phyloP scores from a whole-genome alignment of 2,888 invertebrate species.

The Colletes collaris region DNA sequence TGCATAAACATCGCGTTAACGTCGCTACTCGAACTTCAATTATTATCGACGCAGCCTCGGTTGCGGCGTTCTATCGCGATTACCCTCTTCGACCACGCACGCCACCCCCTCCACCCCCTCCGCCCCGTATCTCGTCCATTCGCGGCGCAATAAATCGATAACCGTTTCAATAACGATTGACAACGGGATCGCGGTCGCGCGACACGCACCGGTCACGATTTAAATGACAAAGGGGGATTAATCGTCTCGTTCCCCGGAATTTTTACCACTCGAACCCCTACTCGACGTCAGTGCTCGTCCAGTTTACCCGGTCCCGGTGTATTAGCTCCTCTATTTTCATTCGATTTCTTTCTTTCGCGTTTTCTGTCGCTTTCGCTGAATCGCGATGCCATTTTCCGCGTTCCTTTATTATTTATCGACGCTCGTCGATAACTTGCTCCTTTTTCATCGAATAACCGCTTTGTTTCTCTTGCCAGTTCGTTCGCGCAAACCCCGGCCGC shows the following conservation, averaged over 20 bases:
- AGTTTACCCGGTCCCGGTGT: neutral
- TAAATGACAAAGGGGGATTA: conserved; percentile 74
- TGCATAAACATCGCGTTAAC: conserved; percentile 74
- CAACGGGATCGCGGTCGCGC: conserved; percentile 70
- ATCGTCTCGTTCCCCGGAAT: conserved; percentile 58
- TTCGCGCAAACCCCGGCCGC: too few species aligned
- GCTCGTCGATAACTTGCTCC: neutral
- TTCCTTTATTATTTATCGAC: neutral
- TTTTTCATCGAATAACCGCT: too few species aligned
- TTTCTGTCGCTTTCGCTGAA: neutral
- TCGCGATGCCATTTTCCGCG: neutral
- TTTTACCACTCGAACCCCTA: conserved; percentile 24
- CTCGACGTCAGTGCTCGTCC: neutral
- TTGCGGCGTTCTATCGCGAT: conserved; percentile 38
- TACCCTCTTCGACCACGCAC: conserved; percentile 21
- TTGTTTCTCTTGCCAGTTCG: too few species aligned
- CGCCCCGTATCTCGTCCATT: conserved; percentile 19
- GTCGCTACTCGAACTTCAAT: conserved; percentile 74
- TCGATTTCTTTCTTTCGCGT: conserved; percentile 10
- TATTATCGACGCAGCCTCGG: conserved; percentile 68
- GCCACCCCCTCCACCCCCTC: neutral
- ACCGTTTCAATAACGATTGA: conserved; percentile 76
- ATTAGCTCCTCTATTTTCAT: conserved; percentile 38
- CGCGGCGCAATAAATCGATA: conserved; percentile 74
- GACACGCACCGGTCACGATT: conserved; percentile 71